phyloP scores from a whole-genome alignment of 1,140 invertebrate genomes.

The Ceratina australensis region DNA sequence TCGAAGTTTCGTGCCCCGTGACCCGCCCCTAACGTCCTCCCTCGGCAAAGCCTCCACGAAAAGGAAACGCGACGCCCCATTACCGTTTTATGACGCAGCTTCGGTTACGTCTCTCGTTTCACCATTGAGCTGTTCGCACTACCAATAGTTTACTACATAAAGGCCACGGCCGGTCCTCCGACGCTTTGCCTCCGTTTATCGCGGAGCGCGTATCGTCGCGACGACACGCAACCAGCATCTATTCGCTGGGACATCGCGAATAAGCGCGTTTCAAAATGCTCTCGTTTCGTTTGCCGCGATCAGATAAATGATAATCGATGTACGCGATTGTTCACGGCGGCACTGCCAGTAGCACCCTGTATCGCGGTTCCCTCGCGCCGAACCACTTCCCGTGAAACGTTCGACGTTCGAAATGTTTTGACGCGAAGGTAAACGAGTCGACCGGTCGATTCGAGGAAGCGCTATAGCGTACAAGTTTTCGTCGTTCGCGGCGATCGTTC shows the following conservation, averaged over 20 bases:
- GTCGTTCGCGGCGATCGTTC: neutral
- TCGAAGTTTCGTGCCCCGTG: slow-evolving; percentile 19
- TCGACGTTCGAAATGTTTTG: no score
- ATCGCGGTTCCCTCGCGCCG: no score
- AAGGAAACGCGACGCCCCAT: slow-evolving; percentile 78
- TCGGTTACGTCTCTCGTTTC: slow-evolving; percentile 79
- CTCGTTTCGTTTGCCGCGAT: no score
- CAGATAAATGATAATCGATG: no score
- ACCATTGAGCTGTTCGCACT: slow-evolving; percentile 77
- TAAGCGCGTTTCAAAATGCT: no score
- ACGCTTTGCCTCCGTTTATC: slow-evolving; percentile 65
- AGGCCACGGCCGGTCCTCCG: slow-evolving; percentile 62
- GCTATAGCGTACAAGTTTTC: neutral
- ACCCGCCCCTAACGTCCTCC: slow-evolving; percentile 52
- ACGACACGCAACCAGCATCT: neutral
- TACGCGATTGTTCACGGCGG: no score
- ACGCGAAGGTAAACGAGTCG: no score
- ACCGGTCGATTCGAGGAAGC: neutral
- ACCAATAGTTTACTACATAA: slow-evolving; percentile 76
- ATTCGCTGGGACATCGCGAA: no score
- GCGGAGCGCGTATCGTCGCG: neutral
- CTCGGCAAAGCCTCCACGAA: slow-evolving; percentile 62
- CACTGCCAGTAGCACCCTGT: no score
- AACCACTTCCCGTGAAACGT: no score
- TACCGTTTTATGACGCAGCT: slow-evolving; percentile 78